Evolutionary conservation across 2,113 vertebrate species (phyloP), one percentile per base, ranked within the genome.

Genomic region (Prietella phreatophila): DNA sequence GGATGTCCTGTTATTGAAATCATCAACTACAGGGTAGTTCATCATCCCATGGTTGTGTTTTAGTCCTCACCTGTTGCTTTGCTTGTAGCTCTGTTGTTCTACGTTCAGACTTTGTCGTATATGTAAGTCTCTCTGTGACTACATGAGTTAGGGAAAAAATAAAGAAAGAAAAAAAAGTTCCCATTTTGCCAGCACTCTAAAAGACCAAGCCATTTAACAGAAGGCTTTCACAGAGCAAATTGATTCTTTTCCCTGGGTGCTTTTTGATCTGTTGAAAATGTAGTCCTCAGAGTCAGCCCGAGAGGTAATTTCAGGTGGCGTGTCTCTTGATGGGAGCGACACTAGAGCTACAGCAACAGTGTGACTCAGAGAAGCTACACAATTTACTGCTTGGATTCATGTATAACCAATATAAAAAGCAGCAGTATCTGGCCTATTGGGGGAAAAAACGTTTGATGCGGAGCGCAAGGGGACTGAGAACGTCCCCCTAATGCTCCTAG

Each of bases 181-280:
- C 39, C 39, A 63, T 79, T 84, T 89, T 75, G 42, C n/a, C 30
- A 42, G 63, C 65, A 71, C 83, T 85, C 15, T n/a, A 47, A 67
- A 84, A 65, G n/a, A 73, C 50, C 9, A 25, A 80, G 63, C 82
- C 27, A 81, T 88, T 90, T 86, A 47, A 88, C 83, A 69, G 27
- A 78, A 27, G 50, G 33, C 58, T 86, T 84, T 81, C 73, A 85
- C 47, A 87, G 69, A 82, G 39, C 69, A 65, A 89, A 85, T 63
- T 69, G 61, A 79, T 85, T 87, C 42, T 63, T 88, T 73, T 83
- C 79, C 75, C 71, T 20, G 56, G 55, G 73, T 65, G 86, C n/a
- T 86, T 89, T 89, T 86, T 61, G 69, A 80, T 89, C 85, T 75
- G 86, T 85, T 58, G 36, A 39, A 84, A 89, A 67, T 79, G 81